A percentile compares a stretch with the other conserved stretches of the same genome.
Evolutionary conservation across 2,113 vertebrate species (phyloP).

Genomic region (Lampris incognitus): DNA sequence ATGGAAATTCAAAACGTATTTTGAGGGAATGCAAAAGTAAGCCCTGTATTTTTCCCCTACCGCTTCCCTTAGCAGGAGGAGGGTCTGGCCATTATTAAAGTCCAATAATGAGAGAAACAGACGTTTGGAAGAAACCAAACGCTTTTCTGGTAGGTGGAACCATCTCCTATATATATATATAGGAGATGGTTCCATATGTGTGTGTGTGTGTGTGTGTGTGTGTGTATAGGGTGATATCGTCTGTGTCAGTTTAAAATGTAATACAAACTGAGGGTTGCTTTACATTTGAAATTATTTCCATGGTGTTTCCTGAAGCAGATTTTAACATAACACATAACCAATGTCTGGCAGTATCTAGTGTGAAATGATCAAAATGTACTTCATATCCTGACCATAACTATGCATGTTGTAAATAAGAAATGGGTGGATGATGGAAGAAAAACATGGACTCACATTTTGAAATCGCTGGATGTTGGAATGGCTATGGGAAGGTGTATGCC

Average conservation of each 20-base stretch:
- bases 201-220: no score
- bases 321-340: neutral
- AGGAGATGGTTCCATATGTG: neutral
- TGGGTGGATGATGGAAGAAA: neutral
- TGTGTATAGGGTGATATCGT: neutral
- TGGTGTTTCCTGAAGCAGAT: neutral
- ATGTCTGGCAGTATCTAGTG: neutral
- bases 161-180: neutral
- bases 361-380: neutral
- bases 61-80: no score
- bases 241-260: no score
- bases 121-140: no score
- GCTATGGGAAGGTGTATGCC: neutral
- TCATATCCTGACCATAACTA: neutral
- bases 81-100: no score
- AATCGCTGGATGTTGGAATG: conserved; percentile 31
- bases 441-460: conserved; percentile 19
- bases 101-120: no score
- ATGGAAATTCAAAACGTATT: no score
- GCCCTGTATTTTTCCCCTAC: no score
- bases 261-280: neutral
- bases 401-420: conserved; percentile 15
- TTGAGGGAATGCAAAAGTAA: no score
- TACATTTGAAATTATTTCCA: neutral
- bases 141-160: neutral